Conservation (phyloP, 2,888 invertebrate genomes). For the Ommatoiulus sabulosus region DNA sequence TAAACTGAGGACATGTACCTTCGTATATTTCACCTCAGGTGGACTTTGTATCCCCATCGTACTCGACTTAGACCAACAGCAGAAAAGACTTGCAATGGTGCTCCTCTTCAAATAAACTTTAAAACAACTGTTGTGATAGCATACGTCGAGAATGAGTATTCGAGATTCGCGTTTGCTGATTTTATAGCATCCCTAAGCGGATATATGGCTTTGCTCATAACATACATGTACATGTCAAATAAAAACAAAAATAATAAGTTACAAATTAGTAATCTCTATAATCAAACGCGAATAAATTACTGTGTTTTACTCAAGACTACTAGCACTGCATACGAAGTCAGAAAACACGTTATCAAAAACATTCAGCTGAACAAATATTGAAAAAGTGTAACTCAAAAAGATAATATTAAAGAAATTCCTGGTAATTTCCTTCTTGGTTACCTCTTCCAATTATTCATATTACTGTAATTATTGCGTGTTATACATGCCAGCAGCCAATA, state of each 20-base stretch:
- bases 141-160: not conserved
- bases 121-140: not conserved
- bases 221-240: not conserved
- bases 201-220: not conserved
- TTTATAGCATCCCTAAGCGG: not conserved
- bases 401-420: not conserved
- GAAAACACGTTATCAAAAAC: not conserved
- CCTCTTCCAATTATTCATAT: not conserved
- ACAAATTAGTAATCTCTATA: not conserved
- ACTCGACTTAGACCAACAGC: not conserved
- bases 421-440: not conserved
- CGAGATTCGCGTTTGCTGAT: not conserved
- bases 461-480: not conserved
- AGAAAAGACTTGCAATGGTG: slow-evolving; percentile 2
- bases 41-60: not conserved
- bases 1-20: not conserved
- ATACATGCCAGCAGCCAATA: not conserved
- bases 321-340: not conserved
- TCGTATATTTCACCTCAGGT: slow-evolving; percentile 41
- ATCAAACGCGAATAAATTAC: not conserved
- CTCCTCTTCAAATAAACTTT: not conserved
- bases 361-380: not conserved
- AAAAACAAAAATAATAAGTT: not conserved
- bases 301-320: too few relatives aligned
- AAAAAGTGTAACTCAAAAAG: not conserved